phyloP scores from a whole-genome alignment of 2,888 invertebrate species.

The Salpingus planirostris region DNA sequence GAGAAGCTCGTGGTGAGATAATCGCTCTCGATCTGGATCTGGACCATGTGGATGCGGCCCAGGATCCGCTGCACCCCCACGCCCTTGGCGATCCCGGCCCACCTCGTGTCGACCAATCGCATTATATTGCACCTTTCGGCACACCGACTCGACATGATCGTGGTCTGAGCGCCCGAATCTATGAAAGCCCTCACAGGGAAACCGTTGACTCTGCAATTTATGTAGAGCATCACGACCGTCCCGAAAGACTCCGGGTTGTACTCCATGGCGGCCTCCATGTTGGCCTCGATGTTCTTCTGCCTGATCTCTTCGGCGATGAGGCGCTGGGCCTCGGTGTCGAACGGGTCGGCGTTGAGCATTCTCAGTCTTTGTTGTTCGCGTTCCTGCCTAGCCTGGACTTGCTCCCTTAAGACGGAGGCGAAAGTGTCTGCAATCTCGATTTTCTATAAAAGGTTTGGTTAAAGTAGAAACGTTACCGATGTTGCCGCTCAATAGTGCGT shows the following conservation, averaged over 20 bases:
- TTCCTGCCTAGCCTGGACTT: constrained; percentile 72
- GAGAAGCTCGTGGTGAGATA: constrained; percentile 95
- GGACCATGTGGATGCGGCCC: constrained; percentile 94
- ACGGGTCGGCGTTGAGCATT: constrained; percentile 90
- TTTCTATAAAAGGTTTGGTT: constrained; percentile 1
- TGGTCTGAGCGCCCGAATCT: constrained; percentile 93
- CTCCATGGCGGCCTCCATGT: constrained; percentile 98
- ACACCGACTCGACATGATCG: constrained; percentile 95
- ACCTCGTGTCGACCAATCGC: constrained; percentile 81
- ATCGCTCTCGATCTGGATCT: constrained; percentile 90
- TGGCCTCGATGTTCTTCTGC: constrained; percentile 93
- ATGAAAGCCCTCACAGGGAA: constrained; percentile 96
- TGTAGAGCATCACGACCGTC: constrained; percentile 94
- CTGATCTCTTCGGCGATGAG: constrained; percentile 93
- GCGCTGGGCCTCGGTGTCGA: constrained; percentile 90
- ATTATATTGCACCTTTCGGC: constrained; percentile 91
- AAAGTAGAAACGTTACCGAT: constrained; percentile 47
- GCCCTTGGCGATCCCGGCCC: constrained; percentile 95
- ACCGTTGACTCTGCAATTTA: constrained; percentile 95
- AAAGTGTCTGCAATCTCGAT: constrained; percentile 70
- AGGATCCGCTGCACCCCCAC: constrained; percentile 94
- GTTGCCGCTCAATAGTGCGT: constrained; percentile 79
- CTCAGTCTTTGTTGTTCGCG: constrained; percentile 74
- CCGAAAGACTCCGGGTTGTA: constrained; percentile 98
- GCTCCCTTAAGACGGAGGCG: constrained; percentile 68